These are phyloP conservation scores for Clamator glandarius DNA, from an alignment of 2,797 vertebrate species.

Conservation along the genomic window DNA sequence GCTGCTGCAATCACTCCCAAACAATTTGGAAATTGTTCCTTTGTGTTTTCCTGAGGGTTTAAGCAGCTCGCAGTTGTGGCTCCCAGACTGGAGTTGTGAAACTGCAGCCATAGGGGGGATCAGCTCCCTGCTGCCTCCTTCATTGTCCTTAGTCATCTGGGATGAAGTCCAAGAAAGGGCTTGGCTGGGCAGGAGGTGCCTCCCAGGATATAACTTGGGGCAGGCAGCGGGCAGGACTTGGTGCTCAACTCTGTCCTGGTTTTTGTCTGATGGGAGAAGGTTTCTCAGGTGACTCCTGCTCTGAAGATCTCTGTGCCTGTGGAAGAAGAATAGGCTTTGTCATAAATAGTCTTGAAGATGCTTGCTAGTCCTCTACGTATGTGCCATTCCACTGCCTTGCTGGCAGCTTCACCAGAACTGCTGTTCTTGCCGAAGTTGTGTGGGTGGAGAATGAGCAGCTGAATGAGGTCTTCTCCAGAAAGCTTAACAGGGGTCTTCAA, in stretches of 20 bases:
- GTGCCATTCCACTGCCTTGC: not conserved
- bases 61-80: not conserved
- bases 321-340: not conserved
- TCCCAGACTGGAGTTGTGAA: not conserved
- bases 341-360: accelerated
- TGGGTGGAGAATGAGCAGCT: accelerated
- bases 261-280: accelerated
- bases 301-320: accelerated
- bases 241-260: not conserved
- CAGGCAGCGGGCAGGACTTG: not conserved
- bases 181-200: not conserved
- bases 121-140: not conserved
- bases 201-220: accelerated
- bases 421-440: accelerated
- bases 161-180: not conserved
- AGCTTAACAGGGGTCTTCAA: not conserved
- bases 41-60: slow-evolving; percentile 31
- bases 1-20: not conserved
- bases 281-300: accelerated
- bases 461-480: not conserved
- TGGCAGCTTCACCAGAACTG: not conserved
- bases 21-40: slow-evolving; percentile 15
- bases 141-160: not conserved
- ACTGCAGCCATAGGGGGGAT: not conserved
- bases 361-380: accelerated